These are phyloP conservation scores for Lamproptera curius DNA, from an alignment of 2,888 invertebrate genomes.

Conservation along the genomic window DNA sequence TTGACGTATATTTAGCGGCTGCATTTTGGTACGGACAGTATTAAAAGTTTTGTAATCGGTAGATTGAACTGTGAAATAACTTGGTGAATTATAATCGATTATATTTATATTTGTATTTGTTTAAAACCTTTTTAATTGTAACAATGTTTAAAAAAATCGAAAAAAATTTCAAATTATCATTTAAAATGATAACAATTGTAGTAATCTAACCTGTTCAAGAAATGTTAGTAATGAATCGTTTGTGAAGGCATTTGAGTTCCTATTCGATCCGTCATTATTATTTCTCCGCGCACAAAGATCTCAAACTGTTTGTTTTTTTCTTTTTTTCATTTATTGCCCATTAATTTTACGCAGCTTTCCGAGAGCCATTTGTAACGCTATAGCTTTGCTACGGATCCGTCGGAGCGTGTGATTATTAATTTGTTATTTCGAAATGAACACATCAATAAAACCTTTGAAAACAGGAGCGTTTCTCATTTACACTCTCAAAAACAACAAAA, in stretches of 20 bases:
- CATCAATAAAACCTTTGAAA: conserved; percentile 64
- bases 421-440: conserved; percentile 69
- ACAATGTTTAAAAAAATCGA: too few species aligned
- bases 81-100: too few species aligned
- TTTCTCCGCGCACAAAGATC: conserved; percentile 29
- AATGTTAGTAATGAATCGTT: too few species aligned
- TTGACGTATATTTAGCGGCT: not conserved
- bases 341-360: conserved; percentile 30
- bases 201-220: too few species aligned
- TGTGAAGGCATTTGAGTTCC: conserved; percentile 15
- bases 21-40: not conserved
- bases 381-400: conserved; percentile 70
- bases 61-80: conserved; percentile 1
- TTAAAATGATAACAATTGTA: too few species aligned
- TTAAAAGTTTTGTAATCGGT: conserved; percentile 8
- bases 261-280: conserved; percentile 13
- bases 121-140: too few species aligned
- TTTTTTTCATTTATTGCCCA: conserved; percentile 18
- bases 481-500: too few species aligned
- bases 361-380: conserved; percentile 50
- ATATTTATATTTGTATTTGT: too few species aligned
- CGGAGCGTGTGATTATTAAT: conserved; percentile 63
- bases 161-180: too few species aligned
- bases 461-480: too few species aligned
- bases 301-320: too few species aligned